phyloP scores from a whole-genome alignment of 2,888 invertebrate species.

The Hedychridium roseum region DNA sequence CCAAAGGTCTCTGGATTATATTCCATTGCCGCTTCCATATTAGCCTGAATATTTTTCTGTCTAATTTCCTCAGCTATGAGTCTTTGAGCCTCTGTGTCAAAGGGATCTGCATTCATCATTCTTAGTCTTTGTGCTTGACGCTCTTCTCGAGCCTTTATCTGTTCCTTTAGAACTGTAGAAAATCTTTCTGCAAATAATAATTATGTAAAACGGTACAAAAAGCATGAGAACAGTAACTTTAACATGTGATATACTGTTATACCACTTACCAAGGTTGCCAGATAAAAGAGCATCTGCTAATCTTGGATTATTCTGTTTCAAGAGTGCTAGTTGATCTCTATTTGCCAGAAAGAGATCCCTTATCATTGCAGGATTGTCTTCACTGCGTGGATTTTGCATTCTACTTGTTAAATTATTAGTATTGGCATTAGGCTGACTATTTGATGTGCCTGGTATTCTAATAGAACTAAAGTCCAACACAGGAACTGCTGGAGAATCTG shows the following conservation, averaged over 20 bases:
- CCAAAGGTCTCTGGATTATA: constrained; percentile 98
- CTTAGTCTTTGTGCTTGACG: constrained; percentile 83
- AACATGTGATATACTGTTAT: neutral
- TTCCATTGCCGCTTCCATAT: constrained; percentile 99
- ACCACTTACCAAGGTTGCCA: constrained; percentile 76
- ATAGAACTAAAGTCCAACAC: constrained; percentile 87
- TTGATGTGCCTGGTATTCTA: constrained; percentile 73
- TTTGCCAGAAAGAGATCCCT: constrained; percentile 87
- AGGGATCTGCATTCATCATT: constrained; percentile 93
- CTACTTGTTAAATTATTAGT: constrained; percentile 36
- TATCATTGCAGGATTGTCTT: constrained; percentile 86
- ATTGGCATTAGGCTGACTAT: constrained; percentile 30
- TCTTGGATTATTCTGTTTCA: constrained; percentile 92
- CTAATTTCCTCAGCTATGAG: constrained; percentile 95
- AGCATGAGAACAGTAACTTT: neutral
- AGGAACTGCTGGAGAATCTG: constrained; percentile 67
- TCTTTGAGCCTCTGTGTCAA: constrained; percentile 93
- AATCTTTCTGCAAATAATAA: constrained; percentile 73
- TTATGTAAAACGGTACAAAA: too few relatives aligned
- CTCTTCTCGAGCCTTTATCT: constrained; percentile 82
- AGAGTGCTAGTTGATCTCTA: constrained; percentile 87
- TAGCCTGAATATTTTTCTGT: constrained; percentile 95
- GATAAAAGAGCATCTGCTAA: constrained; percentile 90
- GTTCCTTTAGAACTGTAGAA: constrained; percentile 80
- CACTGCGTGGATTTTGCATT: constrained; percentile 63